These are phyloP conservation scores for Phalacrocorax carbo DNA, from an alignment of 2,113 vertebrate genomes.

Conservation along the genomic window DNA sequence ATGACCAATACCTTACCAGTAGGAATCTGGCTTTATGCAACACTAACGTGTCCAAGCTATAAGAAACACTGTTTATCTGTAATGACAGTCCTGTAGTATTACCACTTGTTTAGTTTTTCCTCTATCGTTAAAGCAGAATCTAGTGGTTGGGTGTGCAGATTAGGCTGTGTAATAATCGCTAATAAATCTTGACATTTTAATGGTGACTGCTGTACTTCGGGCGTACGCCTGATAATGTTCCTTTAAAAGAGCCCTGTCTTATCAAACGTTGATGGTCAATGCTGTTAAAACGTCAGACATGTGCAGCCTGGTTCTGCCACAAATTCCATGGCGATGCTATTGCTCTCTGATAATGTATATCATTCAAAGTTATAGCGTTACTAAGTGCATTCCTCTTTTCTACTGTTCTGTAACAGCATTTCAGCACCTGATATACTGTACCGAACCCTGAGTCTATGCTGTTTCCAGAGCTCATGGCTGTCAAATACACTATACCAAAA, in stretches of 20 bases:
- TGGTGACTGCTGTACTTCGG: not conserved
- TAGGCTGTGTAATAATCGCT: not conserved
- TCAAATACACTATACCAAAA: not conserved
- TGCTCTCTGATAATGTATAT: slow-evolving; percentile 13
- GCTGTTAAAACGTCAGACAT: slow-evolving; percentile 33
- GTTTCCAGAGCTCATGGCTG: not conserved
- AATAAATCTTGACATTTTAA: slow-evolving; percentile 29
- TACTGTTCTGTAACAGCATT: slow-evolving; percentile 44
- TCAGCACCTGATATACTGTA: slow-evolving; percentile 20
- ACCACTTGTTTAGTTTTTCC: not conserved
- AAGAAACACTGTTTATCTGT: not conserved
- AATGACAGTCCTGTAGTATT: not conserved
- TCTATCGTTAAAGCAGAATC: not conserved
- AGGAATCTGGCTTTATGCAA: not conserved
- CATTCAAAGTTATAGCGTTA: not conserved
- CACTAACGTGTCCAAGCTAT: not conserved
- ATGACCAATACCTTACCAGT: not conserved
- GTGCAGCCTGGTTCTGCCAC: not conserved
- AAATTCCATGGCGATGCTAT: not conserved
- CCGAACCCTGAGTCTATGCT: not conserved
- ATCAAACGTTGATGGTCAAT: not conserved
- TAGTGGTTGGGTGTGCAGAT: not conserved
- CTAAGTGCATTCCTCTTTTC: slow-evolving; percentile 47
- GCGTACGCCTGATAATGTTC: not conserved
- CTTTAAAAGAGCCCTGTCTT: not conserved